Evolutionary conservation across 1,140 invertebrate species (phyloP).

Genomic region (Drosophila orosa): DNA sequence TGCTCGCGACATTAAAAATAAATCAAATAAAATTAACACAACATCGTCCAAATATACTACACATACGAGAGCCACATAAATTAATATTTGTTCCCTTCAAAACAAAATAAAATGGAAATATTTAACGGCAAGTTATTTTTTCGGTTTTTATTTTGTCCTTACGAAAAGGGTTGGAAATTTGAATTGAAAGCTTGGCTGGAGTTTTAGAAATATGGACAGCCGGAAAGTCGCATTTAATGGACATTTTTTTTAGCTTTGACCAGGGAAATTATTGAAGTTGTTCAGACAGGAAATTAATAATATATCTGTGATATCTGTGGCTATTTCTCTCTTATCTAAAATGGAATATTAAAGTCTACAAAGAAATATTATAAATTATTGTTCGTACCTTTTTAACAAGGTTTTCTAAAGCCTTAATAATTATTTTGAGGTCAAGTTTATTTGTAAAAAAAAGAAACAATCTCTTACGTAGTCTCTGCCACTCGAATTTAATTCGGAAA

Average conservation of each 20-base stretch:
- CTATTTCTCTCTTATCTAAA: not conserved
- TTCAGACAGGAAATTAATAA: conserved; percentile 6
- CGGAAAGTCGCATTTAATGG: conserved; percentile 16
- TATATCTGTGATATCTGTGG: not conserved
- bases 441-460: not conserved
- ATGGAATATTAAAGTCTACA: not conserved
- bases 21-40: conserved; percentile 79
- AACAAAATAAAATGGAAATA: conserved; percentile 45
- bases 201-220: conserved; percentile 4
- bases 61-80: conserved; percentile 56
- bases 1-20: conserved; percentile 74
- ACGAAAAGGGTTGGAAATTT: conserved; percentile 18
- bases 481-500: conserved; percentile 10
- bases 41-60: conserved; percentile 45
- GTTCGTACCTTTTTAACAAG: too few relatives aligned
- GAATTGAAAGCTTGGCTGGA: not conserved
- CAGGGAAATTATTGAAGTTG: not conserved
- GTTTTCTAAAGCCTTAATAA: not conserved
- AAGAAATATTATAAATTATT: not conserved
- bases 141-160: not conserved
- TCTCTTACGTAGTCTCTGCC: not conserved
- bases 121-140: conserved; percentile 30
- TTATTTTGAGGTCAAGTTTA: conserved; percentile 10
- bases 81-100: conserved; percentile 58
- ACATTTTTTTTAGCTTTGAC: not conserved